Percentiles rank a stretch among this genome's conserved stretches.
Conservation (phyloP, 2,888 invertebrate species). For the Plagiodera versicolora region DNA sequence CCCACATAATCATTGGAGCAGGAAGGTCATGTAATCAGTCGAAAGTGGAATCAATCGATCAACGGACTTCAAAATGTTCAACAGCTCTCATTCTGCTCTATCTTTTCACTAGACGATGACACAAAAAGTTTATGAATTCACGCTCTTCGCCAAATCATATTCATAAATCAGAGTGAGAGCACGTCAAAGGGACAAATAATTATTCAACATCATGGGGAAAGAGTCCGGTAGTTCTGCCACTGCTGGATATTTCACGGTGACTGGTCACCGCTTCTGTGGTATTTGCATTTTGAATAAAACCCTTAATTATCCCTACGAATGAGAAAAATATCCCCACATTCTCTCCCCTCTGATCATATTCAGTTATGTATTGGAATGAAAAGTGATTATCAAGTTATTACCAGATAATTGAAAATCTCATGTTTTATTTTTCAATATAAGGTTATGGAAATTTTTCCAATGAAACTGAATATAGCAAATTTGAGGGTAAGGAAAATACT, state of each 20-base stretch:
- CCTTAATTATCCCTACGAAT: constrained; percentile 31
- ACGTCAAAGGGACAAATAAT: constrained; percentile 52
- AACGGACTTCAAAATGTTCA: neutral
- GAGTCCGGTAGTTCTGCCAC: constrained; percentile 35
- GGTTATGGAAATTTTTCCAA: too few relatives aligned
- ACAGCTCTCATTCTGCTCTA: neutral
- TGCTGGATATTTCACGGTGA: constrained; percentile 34
- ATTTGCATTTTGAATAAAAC: constrained; percentile 34
- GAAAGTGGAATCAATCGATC: neutral
- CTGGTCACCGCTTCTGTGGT: constrained; percentile 32
- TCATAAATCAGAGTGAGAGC: constrained; percentile 31
- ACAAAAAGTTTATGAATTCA: constrained; percentile 13
- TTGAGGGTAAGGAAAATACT: too few relatives aligned
- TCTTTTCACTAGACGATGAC: constrained; percentile 10
- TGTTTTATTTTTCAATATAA: neutral
- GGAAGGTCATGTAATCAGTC: neutral
- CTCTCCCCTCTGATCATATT: constrained; percentile 3
- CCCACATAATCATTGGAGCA: too few relatives aligned
- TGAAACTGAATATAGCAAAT: too few relatives aligned
- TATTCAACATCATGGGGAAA: constrained; percentile 49
- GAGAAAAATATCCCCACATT: constrained; percentile 27
- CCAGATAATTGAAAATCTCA: constrained; percentile 6
- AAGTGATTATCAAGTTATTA: constrained; percentile 14
- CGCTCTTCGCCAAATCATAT: constrained; percentile 21
- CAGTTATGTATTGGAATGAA: constrained; percentile 3